Evolutionary conservation across 2,797 vertebrate genomes (phyloP).

Genomic region (Microhierax caerulescens): DNA sequence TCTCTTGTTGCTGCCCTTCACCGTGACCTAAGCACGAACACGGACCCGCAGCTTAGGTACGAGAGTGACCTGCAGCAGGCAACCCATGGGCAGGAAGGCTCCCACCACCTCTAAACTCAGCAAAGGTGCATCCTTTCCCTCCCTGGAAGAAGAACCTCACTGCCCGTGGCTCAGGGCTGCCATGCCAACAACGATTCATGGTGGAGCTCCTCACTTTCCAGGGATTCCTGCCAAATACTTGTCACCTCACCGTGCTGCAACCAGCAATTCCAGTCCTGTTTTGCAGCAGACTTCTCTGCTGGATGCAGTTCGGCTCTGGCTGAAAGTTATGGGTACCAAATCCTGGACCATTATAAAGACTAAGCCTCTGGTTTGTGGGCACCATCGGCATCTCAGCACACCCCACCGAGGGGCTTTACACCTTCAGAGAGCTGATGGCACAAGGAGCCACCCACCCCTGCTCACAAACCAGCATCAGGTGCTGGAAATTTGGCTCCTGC

Average conservation of each 20-base stretch:
- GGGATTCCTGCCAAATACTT: neutral
- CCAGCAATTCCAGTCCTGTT: neutral
- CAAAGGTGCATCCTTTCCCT: neutral
- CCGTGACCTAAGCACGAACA: fast-evolving
- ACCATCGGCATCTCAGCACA: neutral
- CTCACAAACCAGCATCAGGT: neutral
- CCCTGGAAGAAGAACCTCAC: neutral
- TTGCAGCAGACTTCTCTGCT: neutral
- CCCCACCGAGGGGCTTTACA: neutral
- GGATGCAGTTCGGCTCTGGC: neutral
- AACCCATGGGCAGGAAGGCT: neutral
- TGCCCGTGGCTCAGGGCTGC: neutral
- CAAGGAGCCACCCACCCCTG: neutral
- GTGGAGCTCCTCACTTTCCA: neutral
- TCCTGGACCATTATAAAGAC: neutral
- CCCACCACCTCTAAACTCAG: neutral
- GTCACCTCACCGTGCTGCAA: neutral
- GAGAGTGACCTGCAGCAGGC: neutral
- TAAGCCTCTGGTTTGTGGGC: neutral
- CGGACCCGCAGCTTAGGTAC: no score
- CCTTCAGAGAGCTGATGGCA: neutral
- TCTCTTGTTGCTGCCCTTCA: neutral
- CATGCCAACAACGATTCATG: neutral
- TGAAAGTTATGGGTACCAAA: neutral
- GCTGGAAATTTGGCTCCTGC: neutral